phyloP scores from a whole-genome alignment of 2,797 vertebrate genomes.

The Tauraco hartlaubi region DNA sequence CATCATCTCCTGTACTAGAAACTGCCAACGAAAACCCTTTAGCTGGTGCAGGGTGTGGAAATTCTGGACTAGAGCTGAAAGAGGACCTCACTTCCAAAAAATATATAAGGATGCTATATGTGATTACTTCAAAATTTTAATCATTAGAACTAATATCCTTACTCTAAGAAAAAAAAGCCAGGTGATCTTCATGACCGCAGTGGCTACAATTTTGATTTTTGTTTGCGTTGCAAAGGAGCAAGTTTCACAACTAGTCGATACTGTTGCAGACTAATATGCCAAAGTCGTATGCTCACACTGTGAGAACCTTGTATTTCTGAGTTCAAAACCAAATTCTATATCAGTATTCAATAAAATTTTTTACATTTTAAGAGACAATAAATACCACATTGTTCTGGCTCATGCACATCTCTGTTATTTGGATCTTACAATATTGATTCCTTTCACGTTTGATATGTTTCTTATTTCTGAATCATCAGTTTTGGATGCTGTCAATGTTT shows the following conservation, averaged over 20 bases:
- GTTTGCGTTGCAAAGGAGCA: neutral
- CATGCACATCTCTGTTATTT: neutral
- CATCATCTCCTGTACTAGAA: neutral
- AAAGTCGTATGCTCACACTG: neutral
- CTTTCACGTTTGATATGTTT: neutral
- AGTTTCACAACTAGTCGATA: neutral
- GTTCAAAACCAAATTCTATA: neutral
- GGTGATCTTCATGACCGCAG: neutral
- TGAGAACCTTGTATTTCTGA: neutral
- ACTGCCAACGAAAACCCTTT: neutral
- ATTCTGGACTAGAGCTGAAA: neutral
- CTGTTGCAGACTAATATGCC: neutral
- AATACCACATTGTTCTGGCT: neutral
- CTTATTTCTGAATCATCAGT: slow-evolving; percentile 4
- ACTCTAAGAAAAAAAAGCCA: neutral
- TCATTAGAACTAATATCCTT: neutral
- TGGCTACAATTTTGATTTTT: neutral
- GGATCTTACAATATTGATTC: neutral
- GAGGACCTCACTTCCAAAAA: neutral
- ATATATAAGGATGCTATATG: neutral
- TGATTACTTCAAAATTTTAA: neutral
- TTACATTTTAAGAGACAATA: neutral
- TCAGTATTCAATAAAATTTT: neutral
- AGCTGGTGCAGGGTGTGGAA: neutral
- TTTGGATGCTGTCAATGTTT: slow-evolving; percentile 45